phyloP scores from a whole-genome alignment of 2,113 vertebrate species.

The Leptosomus discolor region DNA sequence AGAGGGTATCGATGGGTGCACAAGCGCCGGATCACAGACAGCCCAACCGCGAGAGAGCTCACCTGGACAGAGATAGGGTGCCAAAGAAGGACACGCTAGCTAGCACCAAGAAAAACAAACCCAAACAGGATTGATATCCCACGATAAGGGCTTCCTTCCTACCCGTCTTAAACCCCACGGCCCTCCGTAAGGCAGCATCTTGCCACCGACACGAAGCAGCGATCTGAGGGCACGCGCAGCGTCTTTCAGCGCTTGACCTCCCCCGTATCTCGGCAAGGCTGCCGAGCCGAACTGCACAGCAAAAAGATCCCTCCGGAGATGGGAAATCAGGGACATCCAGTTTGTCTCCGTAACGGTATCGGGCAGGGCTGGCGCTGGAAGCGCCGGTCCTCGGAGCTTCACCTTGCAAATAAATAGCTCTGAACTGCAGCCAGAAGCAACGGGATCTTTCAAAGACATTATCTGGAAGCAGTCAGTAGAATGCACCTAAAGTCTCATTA shows the following conservation, averaged over 20 bases:
- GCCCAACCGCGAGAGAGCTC: not conserved
- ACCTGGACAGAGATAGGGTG: not conserved
- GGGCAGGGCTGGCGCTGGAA: conserved; percentile 21
- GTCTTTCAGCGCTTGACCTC: conserved; percentile 14
- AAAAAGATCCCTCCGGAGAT: not conserved
- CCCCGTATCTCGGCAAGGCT: not conserved
- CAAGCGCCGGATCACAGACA: not conserved
- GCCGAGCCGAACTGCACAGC: not conserved
- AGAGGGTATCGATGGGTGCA: not conserved
- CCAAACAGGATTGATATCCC: not conserved
- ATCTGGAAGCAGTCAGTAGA: conserved; percentile 76
- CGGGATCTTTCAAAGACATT: conserved; percentile 78
- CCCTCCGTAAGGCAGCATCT: not conserved
- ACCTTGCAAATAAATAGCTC: conserved; percentile 81
- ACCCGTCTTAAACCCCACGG: not conserved
- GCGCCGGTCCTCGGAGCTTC: conserved; percentile 61
- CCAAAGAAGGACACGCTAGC: accelerated
- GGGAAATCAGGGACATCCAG: conserved; percentile 23
- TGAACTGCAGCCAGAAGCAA: conserved; percentile 73
- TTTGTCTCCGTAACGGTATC: conserved; percentile 40
- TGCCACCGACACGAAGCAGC: not conserved
- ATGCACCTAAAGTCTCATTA: conserved; percentile 73
- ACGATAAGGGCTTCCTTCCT: not conserved
- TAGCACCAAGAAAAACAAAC: not conserved
- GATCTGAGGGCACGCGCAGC: not conserved